A percentile compares a stretch with the other conserved stretches of the same genome.
These are phyloP conservation scores for Camponotus vicinus DNA, from an alignment of 1,140 invertebrate genomes.

Conservation along the genomic window DNA sequence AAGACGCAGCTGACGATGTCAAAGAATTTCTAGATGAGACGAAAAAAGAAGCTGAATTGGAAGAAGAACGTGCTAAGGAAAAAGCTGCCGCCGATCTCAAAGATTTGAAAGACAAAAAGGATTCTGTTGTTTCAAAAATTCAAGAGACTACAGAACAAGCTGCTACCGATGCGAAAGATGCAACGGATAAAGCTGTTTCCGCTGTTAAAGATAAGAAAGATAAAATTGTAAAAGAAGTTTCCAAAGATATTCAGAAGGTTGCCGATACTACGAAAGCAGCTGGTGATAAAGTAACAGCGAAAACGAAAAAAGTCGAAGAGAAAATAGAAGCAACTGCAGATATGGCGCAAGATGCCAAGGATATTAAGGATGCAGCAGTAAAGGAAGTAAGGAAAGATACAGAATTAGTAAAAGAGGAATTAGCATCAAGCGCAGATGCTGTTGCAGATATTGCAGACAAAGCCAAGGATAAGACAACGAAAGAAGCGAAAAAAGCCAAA, in stretches of 20 bases:
- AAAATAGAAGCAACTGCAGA: constrained; percentile 27
- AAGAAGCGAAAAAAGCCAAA: constrained; percentile 36
- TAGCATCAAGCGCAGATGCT: not conserved
- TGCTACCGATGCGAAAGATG: constrained; percentile 67
- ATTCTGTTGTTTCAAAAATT: not conserved
- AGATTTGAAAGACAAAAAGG: constrained; percentile 24
- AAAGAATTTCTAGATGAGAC: constrained; percentile 63
- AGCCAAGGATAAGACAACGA: not conserved
- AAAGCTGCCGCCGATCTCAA: not conserved
- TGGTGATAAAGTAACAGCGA: not conserved
- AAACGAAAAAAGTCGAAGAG: constrained; percentile 12
- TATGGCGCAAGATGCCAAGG: constrained; percentile 44
- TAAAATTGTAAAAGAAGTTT: constrained; percentile 70
- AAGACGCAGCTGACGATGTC: constrained; percentile 77
- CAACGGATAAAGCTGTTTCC: constrained; percentile 73
- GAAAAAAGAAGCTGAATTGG: constrained; percentile 69
- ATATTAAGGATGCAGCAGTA: constrained; percentile 41
- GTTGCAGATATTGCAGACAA: not conserved
- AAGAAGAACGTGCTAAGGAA: constrained; percentile 53
- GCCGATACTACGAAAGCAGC: constrained; percentile 5
- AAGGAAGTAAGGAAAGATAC: constrained; percentile 38
- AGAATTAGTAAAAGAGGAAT: not conserved
- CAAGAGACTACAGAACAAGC: not conserved
- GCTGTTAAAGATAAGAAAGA: constrained; percentile 40
- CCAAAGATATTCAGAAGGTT: not conserved